A percentile compares a stretch with the other conserved stretches of the same genome.
phyloP scores from a whole-genome alignment of 2,888 invertebrate species.

The Griposia aprilina region DNA sequence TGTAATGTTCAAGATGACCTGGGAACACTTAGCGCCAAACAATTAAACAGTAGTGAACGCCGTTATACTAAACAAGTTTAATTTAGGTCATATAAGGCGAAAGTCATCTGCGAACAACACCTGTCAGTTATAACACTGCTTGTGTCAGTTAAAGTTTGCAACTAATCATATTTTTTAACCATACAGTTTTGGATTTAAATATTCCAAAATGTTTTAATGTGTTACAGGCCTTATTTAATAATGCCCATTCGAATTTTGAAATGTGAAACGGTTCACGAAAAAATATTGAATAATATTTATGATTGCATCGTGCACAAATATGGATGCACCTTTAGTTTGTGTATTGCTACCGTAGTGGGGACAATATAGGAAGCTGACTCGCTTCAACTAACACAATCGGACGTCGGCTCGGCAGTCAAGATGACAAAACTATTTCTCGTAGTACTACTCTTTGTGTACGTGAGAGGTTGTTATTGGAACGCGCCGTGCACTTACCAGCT shows the following conservation, averaged over 20 bases:
- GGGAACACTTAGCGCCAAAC: slow-evolving; percentile 5
- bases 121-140: not conserved
- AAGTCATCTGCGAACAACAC: not conserved
- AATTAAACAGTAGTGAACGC: slow-evolving; percentile 27
- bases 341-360: slow-evolving; percentile 59
- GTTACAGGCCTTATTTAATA: not conserved
- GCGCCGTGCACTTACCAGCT: slow-evolving; percentile 74
- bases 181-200: not conserved
- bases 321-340: slow-evolving; percentile 50
- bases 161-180: not conserved
- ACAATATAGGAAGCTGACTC: slow-evolving; percentile 52
- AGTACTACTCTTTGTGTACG: slow-evolving; percentile 62
- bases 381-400: slow-evolving; percentile 49
- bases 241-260: not conserved
- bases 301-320: slow-evolving; percentile 7
- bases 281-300: not conserved
- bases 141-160: not conserved
- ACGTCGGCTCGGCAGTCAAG: slow-evolving; percentile 28
- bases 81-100: slow-evolving; percentile 42
- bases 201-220: too few species aligned
- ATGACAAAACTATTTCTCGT: slow-evolving; percentile 57
- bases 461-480: slow-evolving; percentile 80
- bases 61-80: slow-evolving; percentile 52
- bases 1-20: slow-evolving; percentile 14
- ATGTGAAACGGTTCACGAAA: not conserved